A percentile compares a stretch with the other conserved stretches of the same genome.
These are phyloP conservation scores for Oreochromis grahami DNA, from an alignment of 2,797 vertebrate species.

Conservation along the genomic window DNA sequence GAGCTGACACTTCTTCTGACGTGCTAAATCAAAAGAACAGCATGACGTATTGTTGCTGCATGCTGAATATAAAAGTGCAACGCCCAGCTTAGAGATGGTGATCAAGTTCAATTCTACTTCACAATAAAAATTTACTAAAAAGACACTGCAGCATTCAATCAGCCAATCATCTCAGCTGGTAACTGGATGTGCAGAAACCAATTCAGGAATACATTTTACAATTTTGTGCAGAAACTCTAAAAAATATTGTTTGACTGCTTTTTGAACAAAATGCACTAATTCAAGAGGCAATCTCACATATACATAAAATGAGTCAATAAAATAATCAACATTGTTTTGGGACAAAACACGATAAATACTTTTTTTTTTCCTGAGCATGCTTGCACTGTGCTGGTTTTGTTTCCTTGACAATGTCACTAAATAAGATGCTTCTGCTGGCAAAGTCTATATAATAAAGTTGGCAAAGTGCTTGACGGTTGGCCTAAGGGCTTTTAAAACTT, in stretches of 20 bases:
- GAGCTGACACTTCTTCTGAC: neutral
- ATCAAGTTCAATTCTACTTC: neutral
- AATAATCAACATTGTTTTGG: neutral
- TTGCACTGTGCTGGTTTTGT: neutral
- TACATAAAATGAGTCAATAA: neutral
- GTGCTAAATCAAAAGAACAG: neutral
- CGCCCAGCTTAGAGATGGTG: neutral
- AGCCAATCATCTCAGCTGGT: neutral
- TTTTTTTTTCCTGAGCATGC: neutral
- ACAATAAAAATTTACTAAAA: neutral
- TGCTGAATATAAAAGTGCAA: neutral
- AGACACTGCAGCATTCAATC: neutral
- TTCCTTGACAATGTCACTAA: neutral
- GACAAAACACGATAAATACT: neutral
- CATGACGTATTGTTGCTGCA: neutral
- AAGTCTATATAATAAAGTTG: neutral
- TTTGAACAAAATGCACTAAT: neutral
- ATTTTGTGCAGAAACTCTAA: neutral
- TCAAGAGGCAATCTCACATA: neutral
- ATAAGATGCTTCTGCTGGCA: neutral
- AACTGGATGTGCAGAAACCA: neutral
- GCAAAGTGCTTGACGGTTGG: neutral
- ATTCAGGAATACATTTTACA: neutral
- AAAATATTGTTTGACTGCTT: neutral
- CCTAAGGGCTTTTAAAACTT: neutral